phyloP scores from a whole-genome alignment of 2,113 vertebrate species.

The Cyrtonyx montezumae region DNA sequence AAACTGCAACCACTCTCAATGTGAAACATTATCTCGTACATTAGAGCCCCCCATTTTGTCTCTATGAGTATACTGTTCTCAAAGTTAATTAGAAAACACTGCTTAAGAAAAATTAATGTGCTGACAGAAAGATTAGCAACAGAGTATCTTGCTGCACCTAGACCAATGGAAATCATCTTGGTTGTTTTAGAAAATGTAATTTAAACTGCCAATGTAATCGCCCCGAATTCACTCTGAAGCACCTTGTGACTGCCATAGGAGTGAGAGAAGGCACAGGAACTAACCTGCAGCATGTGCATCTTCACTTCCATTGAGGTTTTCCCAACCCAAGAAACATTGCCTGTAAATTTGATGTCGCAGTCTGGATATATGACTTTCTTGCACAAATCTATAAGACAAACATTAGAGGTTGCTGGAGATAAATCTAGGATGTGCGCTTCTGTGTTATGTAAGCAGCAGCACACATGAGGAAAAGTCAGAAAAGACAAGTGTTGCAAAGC shows the following conservation, averaged over 20 bases:
- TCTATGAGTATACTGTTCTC: neutral
- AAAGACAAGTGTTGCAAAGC: neutral
- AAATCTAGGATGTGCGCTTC: neutral
- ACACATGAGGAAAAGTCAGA: neutral
- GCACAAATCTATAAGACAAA: constrained; percentile 84
- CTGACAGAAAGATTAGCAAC: neutral
- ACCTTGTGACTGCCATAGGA: rapidly evolving
- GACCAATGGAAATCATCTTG: neutral
- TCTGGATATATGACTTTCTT: constrained; percentile 89
- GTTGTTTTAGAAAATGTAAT: neutral
- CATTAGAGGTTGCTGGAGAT: neutral
- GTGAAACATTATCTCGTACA: neutral
- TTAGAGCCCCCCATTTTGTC: neutral
- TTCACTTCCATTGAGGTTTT: constrained; percentile 96
- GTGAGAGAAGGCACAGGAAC: neutral
- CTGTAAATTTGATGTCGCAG: constrained; percentile 94
- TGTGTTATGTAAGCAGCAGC: neutral
- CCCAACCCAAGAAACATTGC: constrained; percentile 96
- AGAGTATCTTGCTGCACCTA: neutral
- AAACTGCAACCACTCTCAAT: neutral
- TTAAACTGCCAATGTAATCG: neutral
- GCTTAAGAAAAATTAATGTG: neutral
- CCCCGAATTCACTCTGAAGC: neutral
- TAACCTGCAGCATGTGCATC: constrained; percentile 96
- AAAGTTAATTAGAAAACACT: neutral